Conservation (phyloP, 1,140 invertebrate genomes). For the Tetraneura akinire region DNA sequence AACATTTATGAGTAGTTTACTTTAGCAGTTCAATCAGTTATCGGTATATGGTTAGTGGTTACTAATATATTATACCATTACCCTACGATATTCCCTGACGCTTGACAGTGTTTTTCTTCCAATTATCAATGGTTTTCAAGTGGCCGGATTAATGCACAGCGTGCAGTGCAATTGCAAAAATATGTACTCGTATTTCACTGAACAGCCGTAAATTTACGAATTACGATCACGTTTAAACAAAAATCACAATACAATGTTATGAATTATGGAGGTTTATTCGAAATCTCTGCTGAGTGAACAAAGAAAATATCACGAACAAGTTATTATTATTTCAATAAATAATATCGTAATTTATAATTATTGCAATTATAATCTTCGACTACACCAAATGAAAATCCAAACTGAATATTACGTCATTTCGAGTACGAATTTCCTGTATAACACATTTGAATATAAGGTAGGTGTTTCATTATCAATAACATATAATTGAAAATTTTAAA, state of each 20-base stretch:
- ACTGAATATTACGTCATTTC: neutral
- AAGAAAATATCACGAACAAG: too few relatives aligned
- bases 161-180: neutral
- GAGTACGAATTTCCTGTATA: neutral
- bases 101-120: neutral
- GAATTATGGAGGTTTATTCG: too few relatives aligned
- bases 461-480: neutral
- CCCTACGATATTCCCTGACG: too few relatives aligned
- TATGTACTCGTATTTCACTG: too few relatives aligned
- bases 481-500: neutral
- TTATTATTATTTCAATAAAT: too few relatives aligned
- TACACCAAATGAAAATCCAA: neutral
- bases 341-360: too few relatives aligned
- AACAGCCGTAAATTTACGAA: conserved; percentile 13
- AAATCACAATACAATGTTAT: neutral
- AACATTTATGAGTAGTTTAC: too few relatives aligned
- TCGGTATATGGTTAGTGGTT: too few relatives aligned
- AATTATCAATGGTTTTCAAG: neutral
- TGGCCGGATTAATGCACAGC: conserved; percentile 15
- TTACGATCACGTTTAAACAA: conserved; percentile 6
- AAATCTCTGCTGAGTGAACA: too few relatives aligned
- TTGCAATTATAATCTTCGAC: too few relatives aligned
- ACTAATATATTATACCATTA: too few relatives aligned
- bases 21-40: too few relatives aligned
- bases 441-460: neutral